Conservation (phyloP, 2,888 invertebrate genomes). For the Tetragnatha montana region DNA sequence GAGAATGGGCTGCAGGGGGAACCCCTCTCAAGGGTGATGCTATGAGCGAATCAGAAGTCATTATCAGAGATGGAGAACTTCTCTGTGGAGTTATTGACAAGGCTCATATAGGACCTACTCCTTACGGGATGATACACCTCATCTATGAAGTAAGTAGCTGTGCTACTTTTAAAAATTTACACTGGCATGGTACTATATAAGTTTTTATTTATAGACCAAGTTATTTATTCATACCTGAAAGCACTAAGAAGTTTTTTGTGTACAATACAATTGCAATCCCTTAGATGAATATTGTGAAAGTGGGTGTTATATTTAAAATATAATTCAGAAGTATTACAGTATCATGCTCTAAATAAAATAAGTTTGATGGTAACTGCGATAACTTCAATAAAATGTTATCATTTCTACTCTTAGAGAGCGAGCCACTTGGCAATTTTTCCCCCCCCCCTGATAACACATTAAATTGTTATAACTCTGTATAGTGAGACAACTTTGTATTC, state of each 20-base stretch:
- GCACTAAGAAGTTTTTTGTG: too few relatives aligned
- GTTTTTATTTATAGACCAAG: too few relatives aligned
- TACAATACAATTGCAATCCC: too few relatives aligned
- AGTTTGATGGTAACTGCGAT: neutral
- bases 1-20: conserved; percentile 83
- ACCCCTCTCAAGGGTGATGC: conserved; percentile 77
- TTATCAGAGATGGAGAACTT: conserved; percentile 91
- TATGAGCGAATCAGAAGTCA: conserved; percentile 93
- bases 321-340: too few relatives aligned
- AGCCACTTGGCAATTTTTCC: too few relatives aligned
- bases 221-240: too few relatives aligned
- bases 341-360: neutral
- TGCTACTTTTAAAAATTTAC: neutral
- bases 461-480: too few relatives aligned
- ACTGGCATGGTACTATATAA: neutral
- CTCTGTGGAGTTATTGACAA: conserved; percentile 95
- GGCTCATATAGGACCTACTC: conserved; percentile 95
- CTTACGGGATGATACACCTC: conserved; percentile 94
- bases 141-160: conserved; percentile 85
- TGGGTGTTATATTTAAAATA: neutral
- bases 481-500: too few relatives aligned
- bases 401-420: too few relatives aligned
- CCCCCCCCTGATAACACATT: neutral
- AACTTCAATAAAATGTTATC: too few relatives aligned
- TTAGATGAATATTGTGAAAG: neutral